Evolutionary conservation across 2,797 vertebrate genomes (phyloP).

Genomic region (Anomalospiza imberbis): DNA sequence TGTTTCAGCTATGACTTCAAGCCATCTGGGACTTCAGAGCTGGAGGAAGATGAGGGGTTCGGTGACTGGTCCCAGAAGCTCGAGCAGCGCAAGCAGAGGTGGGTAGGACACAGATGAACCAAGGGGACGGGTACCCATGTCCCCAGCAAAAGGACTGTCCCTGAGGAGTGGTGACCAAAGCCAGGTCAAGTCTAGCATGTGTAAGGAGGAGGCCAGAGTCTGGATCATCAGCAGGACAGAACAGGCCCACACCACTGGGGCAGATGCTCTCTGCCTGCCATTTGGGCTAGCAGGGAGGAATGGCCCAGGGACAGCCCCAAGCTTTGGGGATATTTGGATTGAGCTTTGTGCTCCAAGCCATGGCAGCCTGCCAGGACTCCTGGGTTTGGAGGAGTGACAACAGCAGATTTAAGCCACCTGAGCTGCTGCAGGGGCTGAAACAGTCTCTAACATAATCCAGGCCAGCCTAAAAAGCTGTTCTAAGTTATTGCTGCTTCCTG

Average conservation of each 20-base stretch:
- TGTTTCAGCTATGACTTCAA: constrained; percentile 74
- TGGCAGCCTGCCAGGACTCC: neutral
- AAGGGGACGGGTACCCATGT: neutral
- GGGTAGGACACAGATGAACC: constrained; percentile 22
- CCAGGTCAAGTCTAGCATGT: neutral
- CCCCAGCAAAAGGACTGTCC: neutral
- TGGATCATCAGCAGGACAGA: neutral
- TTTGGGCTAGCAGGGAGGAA: neutral
- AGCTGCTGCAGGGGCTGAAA: constrained; percentile 21
- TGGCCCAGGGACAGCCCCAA: neutral
- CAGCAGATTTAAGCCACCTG: constrained; percentile 48
- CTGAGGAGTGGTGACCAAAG: neutral
- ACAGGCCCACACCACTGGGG: rapidly evolving
- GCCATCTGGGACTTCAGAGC: constrained; percentile 67
- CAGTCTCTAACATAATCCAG: neutral
- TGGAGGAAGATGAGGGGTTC: constrained; percentile 92
- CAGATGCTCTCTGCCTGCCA: neutral
- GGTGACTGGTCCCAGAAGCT: constrained; percentile 88
- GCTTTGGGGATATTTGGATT: neutral
- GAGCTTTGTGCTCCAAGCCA: neutral
- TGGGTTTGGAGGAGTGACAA: constrained; percentile 14
- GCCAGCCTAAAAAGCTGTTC: neutral
- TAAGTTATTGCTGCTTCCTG: constrained; percentile 25
- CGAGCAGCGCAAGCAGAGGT: constrained; percentile 75
- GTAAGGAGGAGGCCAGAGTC: neutral